These are phyloP conservation scores for Panurus biarmicus DNA, from an alignment of 2,113 vertebrate genomes.

Conservation along the genomic window DNA sequence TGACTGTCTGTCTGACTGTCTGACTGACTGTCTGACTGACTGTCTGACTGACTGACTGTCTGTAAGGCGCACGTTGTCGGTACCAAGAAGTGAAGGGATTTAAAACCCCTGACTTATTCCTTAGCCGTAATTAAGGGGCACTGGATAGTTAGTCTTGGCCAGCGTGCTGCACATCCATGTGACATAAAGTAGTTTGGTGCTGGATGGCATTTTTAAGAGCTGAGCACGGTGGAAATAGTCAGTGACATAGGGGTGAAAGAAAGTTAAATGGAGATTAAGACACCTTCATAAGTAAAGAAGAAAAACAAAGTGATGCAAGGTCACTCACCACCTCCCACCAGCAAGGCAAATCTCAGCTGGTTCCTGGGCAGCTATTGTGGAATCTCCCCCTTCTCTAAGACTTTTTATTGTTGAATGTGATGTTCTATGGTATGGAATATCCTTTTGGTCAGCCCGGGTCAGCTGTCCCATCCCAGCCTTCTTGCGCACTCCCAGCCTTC, in stretches of 20 bases:
- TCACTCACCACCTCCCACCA: neutral
- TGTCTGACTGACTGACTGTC: too few species aligned
- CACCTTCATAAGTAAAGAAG: neutral
- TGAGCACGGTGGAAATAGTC: neutral
- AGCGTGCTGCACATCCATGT: rapidly evolving
- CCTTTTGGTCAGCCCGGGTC: neutral
- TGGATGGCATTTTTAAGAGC: neutral
- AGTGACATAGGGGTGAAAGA: rapidly evolving
- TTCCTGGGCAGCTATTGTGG: neutral
- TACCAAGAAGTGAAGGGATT: neutral
- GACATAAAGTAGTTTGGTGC: neutral
- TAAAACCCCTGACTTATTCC: rapidly evolving
- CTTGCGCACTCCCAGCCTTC: neutral
- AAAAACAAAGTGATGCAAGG: neutral
- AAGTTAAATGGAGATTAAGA: neutral
- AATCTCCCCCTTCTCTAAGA: neutral
- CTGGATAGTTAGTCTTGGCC: neutral
- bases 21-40: too few species aligned
- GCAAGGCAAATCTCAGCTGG: neutral
- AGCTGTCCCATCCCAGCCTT: neutral
- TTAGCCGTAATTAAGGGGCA: neutral
- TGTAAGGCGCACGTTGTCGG: rapidly evolving
- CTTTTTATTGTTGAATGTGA: neutral
- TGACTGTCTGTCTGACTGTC: too few species aligned
- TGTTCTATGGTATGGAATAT: rapidly evolving